Base-by-base conservation (phyloP, 2,113 vertebrate genomes). In the Perccottus glenii region DNA sequence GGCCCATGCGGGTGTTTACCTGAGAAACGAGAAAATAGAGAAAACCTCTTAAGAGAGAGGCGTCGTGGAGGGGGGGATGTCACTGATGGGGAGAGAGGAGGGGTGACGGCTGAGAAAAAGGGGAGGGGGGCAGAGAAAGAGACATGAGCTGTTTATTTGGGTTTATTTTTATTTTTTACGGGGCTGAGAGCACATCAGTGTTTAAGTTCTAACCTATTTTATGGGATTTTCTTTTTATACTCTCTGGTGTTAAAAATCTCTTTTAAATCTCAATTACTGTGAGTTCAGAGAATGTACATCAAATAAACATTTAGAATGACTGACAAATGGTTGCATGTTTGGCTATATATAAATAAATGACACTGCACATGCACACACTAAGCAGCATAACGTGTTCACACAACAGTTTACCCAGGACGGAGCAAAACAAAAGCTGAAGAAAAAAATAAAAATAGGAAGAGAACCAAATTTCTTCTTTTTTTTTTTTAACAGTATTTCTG, bases 11-110 rank as follows among this genome's bases (percentile, higher is more conserved):
- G 61, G 47, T 75, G 67, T 90, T 95, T 95, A 96, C 95, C 95
- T 96, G 94, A 86, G 70, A 93, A 91, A 80, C 93, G 90, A 89
- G 92, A 90, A 88, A 95, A 93, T 77, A 95, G 81, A 87, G 94
- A 94, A 87, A 92, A 93, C 88, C 89, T 92, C 86, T 94, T 94
- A 89, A 92, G 86, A 76, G 92, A 91, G 70, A 92, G 93, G 85
- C 83, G 91, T 64, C 93, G 82, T 14, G 88, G 93, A 86, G 87
- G 92, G 86, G 92, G 88, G 43, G 88, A 89, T 63, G 83, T 81
- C 87, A 91, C 81, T 71, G 93, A 92, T 5, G 92, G 85, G 85
- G 90, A 93, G 58, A 91, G 89, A 64, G 82, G 90, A 53, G 91
- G 87, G 80, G 91, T 90, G 84, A 93, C 87, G 74, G 86, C 87